A percentile compares a stretch with the other conserved stretches of the same genome.
Conservation (phyloP, 2,113 vertebrate genomes). For the Halichoerus grypus region DNA sequence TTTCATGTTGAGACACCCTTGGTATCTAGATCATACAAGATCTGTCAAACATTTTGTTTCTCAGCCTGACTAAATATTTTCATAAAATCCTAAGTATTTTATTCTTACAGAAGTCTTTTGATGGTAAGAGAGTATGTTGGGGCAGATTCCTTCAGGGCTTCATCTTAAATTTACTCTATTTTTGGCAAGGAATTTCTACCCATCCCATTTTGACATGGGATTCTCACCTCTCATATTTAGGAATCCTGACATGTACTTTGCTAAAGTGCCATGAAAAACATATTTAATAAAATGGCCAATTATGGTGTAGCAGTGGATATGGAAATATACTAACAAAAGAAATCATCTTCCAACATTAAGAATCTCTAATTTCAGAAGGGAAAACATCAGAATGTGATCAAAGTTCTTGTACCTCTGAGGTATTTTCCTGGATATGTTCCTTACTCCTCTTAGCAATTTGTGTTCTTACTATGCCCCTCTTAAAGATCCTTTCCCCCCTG, state of each 20-base stretch:
- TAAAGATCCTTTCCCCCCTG: background rate
- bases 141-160: background rate
- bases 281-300: conserved; percentile 38
- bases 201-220: background rate
- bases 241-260: conserved; percentile 26
- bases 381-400: no score
- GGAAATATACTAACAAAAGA: conserved; percentile 1
- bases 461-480: background rate
- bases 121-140: background rate
- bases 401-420: background rate
- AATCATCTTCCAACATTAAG: background rate
- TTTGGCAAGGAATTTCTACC: background rate
- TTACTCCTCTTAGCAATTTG: background rate
- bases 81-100: background rate
- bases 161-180: conserved; percentile 11
- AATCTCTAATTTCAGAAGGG: background rate
- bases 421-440: background rate
- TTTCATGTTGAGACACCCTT: background rate
- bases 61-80: conserved; percentile 21
- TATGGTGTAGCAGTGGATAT: background rate
- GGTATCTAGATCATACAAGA: background rate
- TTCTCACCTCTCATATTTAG: background rate
- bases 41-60: background rate
- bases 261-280: background rate
- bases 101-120: background rate